phyloP scores from a whole-genome alignment of 2,797 vertebrate species.

The Sylvilagus floridanus region DNA sequence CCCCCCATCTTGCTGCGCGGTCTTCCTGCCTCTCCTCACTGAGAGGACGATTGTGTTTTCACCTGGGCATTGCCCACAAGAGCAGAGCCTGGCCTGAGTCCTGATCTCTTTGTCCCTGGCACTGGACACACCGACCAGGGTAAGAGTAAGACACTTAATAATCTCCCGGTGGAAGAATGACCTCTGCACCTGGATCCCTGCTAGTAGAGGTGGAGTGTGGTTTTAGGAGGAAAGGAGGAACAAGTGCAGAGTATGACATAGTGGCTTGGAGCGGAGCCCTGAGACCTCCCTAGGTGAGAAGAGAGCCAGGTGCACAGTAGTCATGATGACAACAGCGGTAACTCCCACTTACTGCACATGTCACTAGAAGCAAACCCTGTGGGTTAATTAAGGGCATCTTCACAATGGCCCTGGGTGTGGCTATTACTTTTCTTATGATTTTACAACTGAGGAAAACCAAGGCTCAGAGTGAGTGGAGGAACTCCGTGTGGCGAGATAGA shows the following conservation, averaged over 20 bases:
- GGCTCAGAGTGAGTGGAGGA: neutral
- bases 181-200: neutral
- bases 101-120: neutral
- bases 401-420: too few species aligned
- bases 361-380: too few species aligned
- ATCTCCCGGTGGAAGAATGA: neutral
- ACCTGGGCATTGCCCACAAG: neutral
- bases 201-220: neutral
- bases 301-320: neutral
- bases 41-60: neutral
- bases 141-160: neutral
- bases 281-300: neutral
- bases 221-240: slow-evolving; percentile 33
- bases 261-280: neutral
- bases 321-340: neutral
- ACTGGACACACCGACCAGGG: neutral
- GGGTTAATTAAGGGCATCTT: neutral
- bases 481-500: too few species aligned
- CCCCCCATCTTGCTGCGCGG: neutral
- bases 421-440: neutral
- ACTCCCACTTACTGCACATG: too few species aligned
- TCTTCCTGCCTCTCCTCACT: neutral
- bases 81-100: neutral
- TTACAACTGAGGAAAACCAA: neutral
- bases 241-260: neutral